These are phyloP conservation scores for Hassar affinis DNA, from an alignment of 2,113 vertebrate species.

Conservation along the genomic window DNA sequence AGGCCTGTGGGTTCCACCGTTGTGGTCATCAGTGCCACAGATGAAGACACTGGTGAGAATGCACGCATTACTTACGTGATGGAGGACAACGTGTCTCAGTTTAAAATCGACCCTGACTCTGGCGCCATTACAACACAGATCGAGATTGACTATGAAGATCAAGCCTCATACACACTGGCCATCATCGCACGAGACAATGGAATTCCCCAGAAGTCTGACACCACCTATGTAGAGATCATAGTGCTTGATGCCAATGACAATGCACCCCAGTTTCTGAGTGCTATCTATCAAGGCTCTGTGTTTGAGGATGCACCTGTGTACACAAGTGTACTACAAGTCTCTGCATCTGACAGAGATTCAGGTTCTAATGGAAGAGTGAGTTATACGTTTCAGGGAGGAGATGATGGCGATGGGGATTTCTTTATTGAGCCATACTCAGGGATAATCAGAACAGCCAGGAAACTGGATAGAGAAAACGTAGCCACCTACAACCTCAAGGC, in stretches of 20 bases:
- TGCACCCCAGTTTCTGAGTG: slow-evolving; percentile 74
- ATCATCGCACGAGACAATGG: slow-evolving; percentile 83
- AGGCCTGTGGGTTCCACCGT: slow-evolving; percentile 81
- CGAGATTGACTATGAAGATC: slow-evolving; percentile 84
- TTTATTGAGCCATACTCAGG: slow-evolving; percentile 86
- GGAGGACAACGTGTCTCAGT: slow-evolving; percentile 85
- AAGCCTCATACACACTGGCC: slow-evolving; percentile 83
- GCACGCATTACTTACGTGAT: slow-evolving; percentile 82
- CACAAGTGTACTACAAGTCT: slow-evolving; percentile 84
- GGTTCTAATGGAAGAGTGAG: slow-evolving; percentile 82
- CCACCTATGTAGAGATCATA: slow-evolving; percentile 84
- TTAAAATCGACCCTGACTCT: slow-evolving; percentile 78
- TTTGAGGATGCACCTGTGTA: slow-evolving; percentile 81
- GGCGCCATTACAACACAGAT: slow-evolving; percentile 81
- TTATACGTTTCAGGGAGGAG: slow-evolving; percentile 84
- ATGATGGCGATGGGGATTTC: slow-evolving; percentile 85
- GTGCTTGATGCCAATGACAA: slow-evolving; percentile 87
- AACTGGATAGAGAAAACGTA: slow-evolving; percentile 83
- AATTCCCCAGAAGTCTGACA: slow-evolving; percentile 85
- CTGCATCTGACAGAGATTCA: slow-evolving; percentile 81
- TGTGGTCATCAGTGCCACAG: slow-evolving; percentile 79
- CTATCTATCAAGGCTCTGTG: slow-evolving; percentile 80
- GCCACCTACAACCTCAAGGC: slow-evolving; percentile 78
- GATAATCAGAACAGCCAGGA: slow-evolving; percentile 81
- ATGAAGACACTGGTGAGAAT: slow-evolving; percentile 85